Evolutionary conservation across 2,113 vertebrate species (phyloP), one percentile per base, ranked within the genome.

Genomic region (Sorex fumeus): DNA sequence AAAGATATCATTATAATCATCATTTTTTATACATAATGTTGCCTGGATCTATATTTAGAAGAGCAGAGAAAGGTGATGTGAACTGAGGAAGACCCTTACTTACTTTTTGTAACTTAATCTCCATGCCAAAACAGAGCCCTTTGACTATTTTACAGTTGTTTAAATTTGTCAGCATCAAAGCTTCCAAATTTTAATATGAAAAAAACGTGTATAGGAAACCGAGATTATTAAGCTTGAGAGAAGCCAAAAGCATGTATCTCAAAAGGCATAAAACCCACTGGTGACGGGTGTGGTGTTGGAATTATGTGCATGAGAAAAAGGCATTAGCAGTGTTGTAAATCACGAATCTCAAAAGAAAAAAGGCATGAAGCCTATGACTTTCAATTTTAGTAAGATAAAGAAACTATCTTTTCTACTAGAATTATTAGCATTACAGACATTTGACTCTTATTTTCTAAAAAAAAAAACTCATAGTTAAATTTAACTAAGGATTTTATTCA

Each of bases 401-500:
- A 84, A 9, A 60, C 75, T 87, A 88, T 85, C 70, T 85, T 87
- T 50, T 18, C 34, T 30, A 74, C n/a, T 36, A 57, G 87, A 83
- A 40, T 77, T 50, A 89, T 72, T 86, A 91, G 4, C 30, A 84
- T 40, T 77, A 45, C 3, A 90, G 40, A 80, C 8, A 88, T 87
- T 89, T 91, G 47, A 74, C n/a, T 78, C 15, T 70, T 2, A 67
- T 81, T 87, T 89, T 67, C 28, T 81, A 60, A 3, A 90, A 81
- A 81, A 32, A 69, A 40, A 21, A 60, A 28, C 18, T 34, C 32
- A 76, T 34, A 50, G 70, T 83, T 90, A 85, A 79, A 93, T 87
- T 95, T 93, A 93, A 93, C n/a, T 77, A 53, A 76, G 87, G 16
- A 47, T 87, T 80, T 93, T 93, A 86, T 82, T 76, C 47, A 83